Conservation (phyloP, 2,113 vertebrate genomes). For the Oreochromis aureus region DNA sequence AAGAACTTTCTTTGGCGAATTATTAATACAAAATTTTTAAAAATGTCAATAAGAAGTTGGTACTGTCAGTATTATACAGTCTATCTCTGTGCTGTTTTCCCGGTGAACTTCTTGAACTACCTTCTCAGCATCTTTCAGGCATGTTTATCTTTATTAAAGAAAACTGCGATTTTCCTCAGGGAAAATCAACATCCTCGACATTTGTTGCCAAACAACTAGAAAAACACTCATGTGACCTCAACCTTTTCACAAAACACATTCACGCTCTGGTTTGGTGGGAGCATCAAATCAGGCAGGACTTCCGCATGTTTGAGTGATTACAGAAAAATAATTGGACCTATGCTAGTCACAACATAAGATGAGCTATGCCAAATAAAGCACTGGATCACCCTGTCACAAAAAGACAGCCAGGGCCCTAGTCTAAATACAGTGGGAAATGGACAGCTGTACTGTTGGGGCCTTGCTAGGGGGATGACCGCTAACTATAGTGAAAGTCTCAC, state of each 20-base stretch:
- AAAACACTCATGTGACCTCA: constrained; percentile 23
- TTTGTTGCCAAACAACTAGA: constrained; percentile 5
- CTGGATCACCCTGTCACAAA: constrained; percentile 1
- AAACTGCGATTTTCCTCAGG: constrained; percentile 23
- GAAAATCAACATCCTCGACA: constrained; percentile 33
- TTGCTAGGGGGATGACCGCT: constrained; percentile 30
- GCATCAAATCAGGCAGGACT: constrained; percentile 4
- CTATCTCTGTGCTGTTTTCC: not conserved
- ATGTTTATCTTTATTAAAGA: constrained; percentile 22
- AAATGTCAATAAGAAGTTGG: not conserved
- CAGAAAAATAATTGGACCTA: constrained; percentile 21
- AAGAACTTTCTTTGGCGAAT: not conserved
- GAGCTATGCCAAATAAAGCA: constrained; percentile 55
- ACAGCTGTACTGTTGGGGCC: constrained; percentile 22
- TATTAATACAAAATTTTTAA: fast-evolving
- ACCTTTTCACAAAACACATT: constrained; percentile 51
- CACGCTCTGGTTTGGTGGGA: constrained; percentile 25
- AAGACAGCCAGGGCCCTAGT: not conserved
- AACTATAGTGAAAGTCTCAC: constrained; percentile 20
- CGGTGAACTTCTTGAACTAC: not conserved
- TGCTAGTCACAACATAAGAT: constrained; percentile 51
- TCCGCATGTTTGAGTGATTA: not conserved
- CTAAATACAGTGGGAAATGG: constrained; percentile 3
- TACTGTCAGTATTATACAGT: not conserved
- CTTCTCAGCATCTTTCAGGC: constrained; percentile 6